Base-by-base conservation (phyloP, 1,140 invertebrate species). In the Platyscapa corneri region DNA sequence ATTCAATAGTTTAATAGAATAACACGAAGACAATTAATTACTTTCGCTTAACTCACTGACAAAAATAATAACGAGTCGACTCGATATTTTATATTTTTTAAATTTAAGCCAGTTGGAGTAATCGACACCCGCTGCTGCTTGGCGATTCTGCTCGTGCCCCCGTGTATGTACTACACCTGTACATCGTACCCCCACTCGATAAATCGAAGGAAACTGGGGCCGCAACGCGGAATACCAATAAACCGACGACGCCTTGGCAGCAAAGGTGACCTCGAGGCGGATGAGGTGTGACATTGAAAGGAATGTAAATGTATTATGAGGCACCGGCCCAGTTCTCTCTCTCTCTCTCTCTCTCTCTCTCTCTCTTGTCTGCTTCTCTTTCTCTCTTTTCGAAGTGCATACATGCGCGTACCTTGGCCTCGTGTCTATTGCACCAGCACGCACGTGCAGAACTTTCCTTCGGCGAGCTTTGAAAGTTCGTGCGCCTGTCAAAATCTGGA, bases 251-350 rank as follows among this genome's bases (percentile, higher is more conserved):
- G 64, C 30, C 60, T 32, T 30, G 53, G 32, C 32, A 88, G 85
- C 86, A 72, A 80, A 78, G 88, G 91, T 91, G 92, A 91, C 91
- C 92, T 93, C 91, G 87, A 89, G 84, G 87, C 86, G 78, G 60
- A 65, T 74, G 64, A 88, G 88, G 87, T 85, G 83, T 89, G 92
- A 91, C 92, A 93, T 93, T 92, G 92, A 91, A 92, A 92, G 88
- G 91, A 92, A 92, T 93, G 90, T 89, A 89, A 91, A 92, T 92
- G 88, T 89, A 89, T 91, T 90, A 91, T 90, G 90, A 88, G 90
- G 90, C 79, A 76, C 64, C 88, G 89, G 86, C 89, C 89, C 88
- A 92, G 89, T 91, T 91, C 87, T 86, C 84, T 60, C 32, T 67
- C 46, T 30, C 46, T 67, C 60, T 64, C 53, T 5, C 27, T 8